Base-by-base conservation (phyloP, 2,113 vertebrate genomes). In the Corapipo altera region DNA sequence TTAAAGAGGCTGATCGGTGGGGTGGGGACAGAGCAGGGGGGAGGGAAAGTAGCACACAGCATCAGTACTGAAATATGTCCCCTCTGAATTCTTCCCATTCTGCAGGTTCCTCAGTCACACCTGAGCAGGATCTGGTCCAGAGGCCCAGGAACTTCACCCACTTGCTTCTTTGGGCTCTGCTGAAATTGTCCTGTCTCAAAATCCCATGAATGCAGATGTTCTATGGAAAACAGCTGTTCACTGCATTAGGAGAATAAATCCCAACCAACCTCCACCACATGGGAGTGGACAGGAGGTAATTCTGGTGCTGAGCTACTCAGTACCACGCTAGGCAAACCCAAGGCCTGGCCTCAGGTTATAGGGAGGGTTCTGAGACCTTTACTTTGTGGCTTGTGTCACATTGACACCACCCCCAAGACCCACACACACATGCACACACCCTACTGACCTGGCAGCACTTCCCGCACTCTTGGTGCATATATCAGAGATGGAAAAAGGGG, bases 1-100 rank as follows among this genome's bases (percentile, higher is more conserved):
- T 35, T 95, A 96, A 97, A 96, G 64, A 94, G 62, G 54, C 62
- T 85, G 93, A 93, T 96, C 16, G 89, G 54, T 76, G 84, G 91
- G 95, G 95, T 93, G 96, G 94, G 87, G 85, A 94, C 78, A 61
- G 74, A 23, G 41, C 44, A 4, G 35, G 77, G 80, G 59, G 37
- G 8, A 54, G 44, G 59, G 58, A 78, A 26, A 48, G 52, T 7
- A 17, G 58, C 69, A 24, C 67, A 37, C 6, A 79, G 88, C 55
- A 88, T 90, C 79, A 72, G 65, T 43, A 52, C 55, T 96, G 81
- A 94, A 92, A 49, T 85, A 94, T 85, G 89, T 70, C 84, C 49
- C 48, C 27, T 87, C 54, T 4, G 74, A 91, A 93, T 95, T 94
- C 79, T 67, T 91, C 35, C 88, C 72, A 20, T 95, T 94, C 76